phyloP scores from a whole-genome alignment of 2,888 invertebrate genomes.

The Pristionchus maxplancki region DNA sequence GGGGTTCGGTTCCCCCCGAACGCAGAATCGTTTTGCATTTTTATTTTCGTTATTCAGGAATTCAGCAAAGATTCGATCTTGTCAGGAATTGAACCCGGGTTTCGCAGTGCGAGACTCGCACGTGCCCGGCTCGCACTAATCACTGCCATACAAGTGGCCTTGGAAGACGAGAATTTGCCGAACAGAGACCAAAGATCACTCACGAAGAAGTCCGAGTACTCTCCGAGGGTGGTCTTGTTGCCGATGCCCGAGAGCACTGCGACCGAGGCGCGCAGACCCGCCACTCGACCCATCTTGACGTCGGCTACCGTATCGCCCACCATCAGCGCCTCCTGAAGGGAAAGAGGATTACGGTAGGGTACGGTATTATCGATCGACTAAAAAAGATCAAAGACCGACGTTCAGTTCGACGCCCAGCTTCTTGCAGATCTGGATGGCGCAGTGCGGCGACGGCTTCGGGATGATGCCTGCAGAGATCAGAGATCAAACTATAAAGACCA shows the following conservation, averaged over 20 bases:
- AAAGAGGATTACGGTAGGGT: neutral
- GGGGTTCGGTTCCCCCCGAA: slow-evolving; percentile 61
- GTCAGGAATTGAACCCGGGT: too few relatives aligned
- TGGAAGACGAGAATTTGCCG: too few relatives aligned
- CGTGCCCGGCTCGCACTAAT: too few relatives aligned
- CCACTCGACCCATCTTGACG: slow-evolving; percentile 78
- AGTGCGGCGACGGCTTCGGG: slow-evolving; percentile 80
- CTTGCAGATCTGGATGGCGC: slow-evolving; percentile 78
- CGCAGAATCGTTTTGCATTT: slow-evolving; percentile 48
- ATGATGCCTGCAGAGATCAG: slow-evolving; percentile 69
- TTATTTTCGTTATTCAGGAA: too few relatives aligned
- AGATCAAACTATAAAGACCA: too few relatives aligned
- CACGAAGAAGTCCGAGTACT: slow-evolving; percentile 75
- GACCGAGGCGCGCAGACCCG: slow-evolving; percentile 78
- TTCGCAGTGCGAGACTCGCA: too few relatives aligned
- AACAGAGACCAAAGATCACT: slow-evolving; percentile 55
- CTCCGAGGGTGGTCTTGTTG: slow-evolving; percentile 69
- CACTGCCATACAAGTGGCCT: too few relatives aligned
- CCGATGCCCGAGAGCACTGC: slow-evolving; percentile 79
- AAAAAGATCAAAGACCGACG: slow-evolving; percentile 53
- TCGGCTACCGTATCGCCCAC: slow-evolving; percentile 80
- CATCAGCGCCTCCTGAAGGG: slow-evolving; percentile 78
- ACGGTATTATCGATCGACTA: neutral
- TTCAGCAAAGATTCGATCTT: too few relatives aligned
- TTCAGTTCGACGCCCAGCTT: slow-evolving; percentile 69